Evolutionary conservation across 2,797 vertebrate genomes (phyloP).

Genomic region (Chromis chromis): DNA sequence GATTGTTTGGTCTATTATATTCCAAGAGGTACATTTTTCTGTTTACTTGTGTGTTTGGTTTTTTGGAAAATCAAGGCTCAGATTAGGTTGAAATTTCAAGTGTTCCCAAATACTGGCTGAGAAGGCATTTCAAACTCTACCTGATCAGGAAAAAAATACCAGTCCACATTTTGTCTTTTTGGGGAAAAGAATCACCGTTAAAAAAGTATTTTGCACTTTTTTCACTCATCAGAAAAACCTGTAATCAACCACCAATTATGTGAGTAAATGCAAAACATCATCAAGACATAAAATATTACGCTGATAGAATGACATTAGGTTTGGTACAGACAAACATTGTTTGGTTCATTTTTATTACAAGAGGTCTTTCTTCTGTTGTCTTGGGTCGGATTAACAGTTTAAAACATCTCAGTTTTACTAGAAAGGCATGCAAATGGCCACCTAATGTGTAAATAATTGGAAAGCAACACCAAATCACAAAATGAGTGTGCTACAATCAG

Average conservation of each 20-base stretch:
- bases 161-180: too few relatives aligned
- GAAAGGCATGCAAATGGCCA: background rate
- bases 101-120: background rate
- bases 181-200: too few relatives aligned
- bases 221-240: background rate
- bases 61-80: background rate
- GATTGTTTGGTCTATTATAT: background rate
- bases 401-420: background rate
- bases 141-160: too few relatives aligned
- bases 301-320: too few relatives aligned
- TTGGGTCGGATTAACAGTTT: too few relatives aligned
- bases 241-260: background rate
- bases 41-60: background rate
- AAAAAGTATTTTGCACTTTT: background rate
- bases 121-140: too few relatives aligned
- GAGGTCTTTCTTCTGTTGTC: too few relatives aligned
- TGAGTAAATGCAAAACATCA: slow-evolving; percentile 5
- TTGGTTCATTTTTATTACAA: too few relatives aligned
- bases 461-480: background rate
- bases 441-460: background rate
- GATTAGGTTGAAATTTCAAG: background rate
- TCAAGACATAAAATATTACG: background rate
- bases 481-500: background rate
- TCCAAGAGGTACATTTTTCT: background rate
- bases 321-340: too few relatives aligned